Evolutionary conservation across 2,797 vertebrate genomes (phyloP).

Genomic region (Sciurus vulgaris): DNA sequence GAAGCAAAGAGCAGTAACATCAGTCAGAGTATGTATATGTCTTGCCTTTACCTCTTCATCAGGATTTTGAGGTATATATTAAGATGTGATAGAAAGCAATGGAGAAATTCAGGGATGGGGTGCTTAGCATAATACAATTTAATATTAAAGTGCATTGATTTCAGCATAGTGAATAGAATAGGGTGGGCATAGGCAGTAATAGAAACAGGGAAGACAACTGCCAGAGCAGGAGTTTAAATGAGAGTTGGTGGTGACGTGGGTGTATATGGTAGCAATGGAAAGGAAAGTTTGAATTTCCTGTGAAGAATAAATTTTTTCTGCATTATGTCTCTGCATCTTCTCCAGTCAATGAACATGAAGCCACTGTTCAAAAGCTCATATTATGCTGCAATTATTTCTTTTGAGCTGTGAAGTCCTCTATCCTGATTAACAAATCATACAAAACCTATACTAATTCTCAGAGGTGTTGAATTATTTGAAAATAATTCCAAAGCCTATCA

Average conservation of each 20-base stretch:
- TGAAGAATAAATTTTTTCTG: not conserved
- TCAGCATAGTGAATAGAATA: not conserved
- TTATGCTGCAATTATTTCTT: no score
- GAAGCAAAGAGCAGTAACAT: not conserved
- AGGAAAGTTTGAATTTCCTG: not conserved
- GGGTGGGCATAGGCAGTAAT: accelerated
- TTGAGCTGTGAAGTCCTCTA: no score
- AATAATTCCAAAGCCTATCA: not conserved
- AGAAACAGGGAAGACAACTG: not conserved
- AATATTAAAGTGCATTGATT: no score
- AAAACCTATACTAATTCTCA: not conserved
- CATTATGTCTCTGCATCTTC: not conserved
- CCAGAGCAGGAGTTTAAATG: no score
- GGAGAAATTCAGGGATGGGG: no score
- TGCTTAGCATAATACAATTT: no score
- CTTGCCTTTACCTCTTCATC: no score
- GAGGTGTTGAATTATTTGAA: not conserved
- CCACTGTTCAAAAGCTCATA: no score
- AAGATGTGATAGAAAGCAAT: no score
- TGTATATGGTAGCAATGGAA: accelerated
- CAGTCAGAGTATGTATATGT: not conserved
- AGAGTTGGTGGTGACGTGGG: not conserved
- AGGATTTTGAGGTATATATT: no score
- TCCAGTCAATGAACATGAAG: no score
- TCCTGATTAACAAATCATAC: not conserved